Percentiles rank a stretch among this genome's conserved stretches.
Conservation (phyloP, 2,113 vertebrate genomes). For the Turdus rufiventris region DNA sequence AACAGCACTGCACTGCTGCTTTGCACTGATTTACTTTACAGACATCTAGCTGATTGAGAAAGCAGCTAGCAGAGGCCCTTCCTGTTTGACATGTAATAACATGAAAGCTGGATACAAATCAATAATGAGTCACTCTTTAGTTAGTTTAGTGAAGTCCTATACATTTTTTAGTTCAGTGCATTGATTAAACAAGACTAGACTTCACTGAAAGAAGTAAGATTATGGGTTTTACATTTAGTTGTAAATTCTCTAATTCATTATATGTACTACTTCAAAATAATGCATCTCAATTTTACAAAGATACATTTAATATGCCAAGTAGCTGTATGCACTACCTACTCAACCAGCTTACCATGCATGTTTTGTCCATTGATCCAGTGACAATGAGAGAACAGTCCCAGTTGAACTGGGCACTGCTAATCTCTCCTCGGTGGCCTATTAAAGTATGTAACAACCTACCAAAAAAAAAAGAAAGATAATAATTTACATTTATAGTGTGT, state of each 20-base stretch:
- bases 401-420: conserved; percentile 88
- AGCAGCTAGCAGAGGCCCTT: background rate
- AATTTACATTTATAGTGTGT: background rate
- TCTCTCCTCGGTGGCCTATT: conserved; percentile 85
- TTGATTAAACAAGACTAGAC: background rate
- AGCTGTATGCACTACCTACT: background rate
- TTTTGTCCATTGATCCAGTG: conserved; percentile 91
- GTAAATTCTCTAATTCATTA: background rate
- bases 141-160: background rate
- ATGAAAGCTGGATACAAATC: background rate
- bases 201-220: background rate
- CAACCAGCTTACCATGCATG: conserved; percentile 81
- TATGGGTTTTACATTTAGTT: background rate
- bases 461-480: background rate
- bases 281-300: background rate
- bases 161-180: background rate
- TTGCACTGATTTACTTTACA: background rate
- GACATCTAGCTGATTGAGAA: background rate
- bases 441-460: conserved; percentile 81
- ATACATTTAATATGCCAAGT: background rate
- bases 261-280: background rate
- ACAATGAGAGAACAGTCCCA: conserved; percentile 91
- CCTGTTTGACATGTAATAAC: background rate
- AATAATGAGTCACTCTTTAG: background rate
- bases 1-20: background rate